Conservation (phyloP, 2,113 vertebrate species). For the Caranx melampygus region DNA sequence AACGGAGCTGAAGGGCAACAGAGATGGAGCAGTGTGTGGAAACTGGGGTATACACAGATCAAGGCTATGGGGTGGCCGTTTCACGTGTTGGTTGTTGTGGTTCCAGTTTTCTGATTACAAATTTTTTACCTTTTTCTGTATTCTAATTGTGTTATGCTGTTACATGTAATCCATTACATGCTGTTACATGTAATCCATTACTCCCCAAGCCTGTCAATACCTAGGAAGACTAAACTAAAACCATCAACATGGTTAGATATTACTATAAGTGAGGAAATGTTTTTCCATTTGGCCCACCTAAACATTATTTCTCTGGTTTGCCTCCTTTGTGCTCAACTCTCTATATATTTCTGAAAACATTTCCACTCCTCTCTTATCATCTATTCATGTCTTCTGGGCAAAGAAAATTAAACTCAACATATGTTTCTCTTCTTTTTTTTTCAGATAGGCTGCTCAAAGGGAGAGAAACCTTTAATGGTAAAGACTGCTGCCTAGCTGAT, state of each 20-base stretch:
- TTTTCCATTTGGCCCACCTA: neutral
- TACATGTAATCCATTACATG: too few species aligned
- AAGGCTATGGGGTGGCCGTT: too few species aligned
- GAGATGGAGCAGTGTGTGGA: too few species aligned
- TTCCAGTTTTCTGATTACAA: too few species aligned
- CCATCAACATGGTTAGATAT: neutral
- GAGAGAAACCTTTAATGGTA: neutral
- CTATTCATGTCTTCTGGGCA: neutral
- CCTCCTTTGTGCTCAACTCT: neutral
- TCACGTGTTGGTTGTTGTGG: too few species aligned
- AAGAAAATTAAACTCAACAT: conserved; percentile 34
- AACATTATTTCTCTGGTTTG: neutral
- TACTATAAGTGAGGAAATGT: neutral
- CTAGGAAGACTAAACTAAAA: neutral
- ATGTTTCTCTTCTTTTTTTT: neutral
- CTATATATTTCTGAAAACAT: conserved; percentile 9
- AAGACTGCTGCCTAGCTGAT: conserved; percentile 2
- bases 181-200: too few species aligned
- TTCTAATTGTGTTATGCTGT: too few species aligned
- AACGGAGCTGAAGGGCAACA: too few species aligned
- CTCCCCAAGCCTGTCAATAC: too few species aligned
- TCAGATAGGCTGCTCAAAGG: neutral
- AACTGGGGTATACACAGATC: too few species aligned
- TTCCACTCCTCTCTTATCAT: neutral
- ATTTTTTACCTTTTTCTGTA: too few species aligned